These are phyloP conservation scores for Aldabrachelys gigantea DNA, from an alignment of 2,113 vertebrate species.

Conservation along the genomic window DNA sequence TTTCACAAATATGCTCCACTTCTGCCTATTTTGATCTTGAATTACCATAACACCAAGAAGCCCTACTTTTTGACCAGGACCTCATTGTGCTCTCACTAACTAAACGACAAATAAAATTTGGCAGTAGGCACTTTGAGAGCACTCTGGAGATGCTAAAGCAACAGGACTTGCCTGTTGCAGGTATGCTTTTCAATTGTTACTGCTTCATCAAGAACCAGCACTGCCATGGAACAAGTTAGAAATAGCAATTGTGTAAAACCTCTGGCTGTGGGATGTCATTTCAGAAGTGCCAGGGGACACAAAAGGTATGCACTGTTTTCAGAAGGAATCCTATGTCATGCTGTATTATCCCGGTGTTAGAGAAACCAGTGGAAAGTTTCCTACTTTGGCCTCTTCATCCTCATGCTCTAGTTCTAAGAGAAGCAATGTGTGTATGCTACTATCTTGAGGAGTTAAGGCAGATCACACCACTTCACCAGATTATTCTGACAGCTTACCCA, in stretches of 20 bases:
- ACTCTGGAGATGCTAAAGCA: neutral
- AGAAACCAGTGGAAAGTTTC: neutral
- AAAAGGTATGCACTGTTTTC: neutral
- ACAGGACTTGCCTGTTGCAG: neutral
- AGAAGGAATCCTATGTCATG: neutral
- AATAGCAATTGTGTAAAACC: neutral
- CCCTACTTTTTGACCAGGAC: neutral
- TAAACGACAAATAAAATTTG: neutral
- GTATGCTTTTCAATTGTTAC: neutral
- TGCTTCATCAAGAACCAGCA: neutral
- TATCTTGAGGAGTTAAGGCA: constrained; percentile 13
- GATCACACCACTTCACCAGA: constrained; percentile 1
- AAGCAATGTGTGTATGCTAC: neutral
- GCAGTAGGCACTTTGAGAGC: neutral
- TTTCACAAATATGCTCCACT: no score
- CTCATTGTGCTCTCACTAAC: neutral
- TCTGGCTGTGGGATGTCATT: no score
- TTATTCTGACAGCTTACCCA: constrained; percentile 26
- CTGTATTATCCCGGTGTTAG: neutral
- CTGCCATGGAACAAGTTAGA: neutral
- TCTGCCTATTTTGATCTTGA: neutral
- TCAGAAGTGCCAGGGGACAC: neutral
- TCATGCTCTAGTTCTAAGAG: neutral
- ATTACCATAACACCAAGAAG: no score
- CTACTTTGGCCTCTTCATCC: neutral